A percentile compares a stretch with the other conserved stretches of the same genome.
These are phyloP conservation scores for Gadus macrocephalus DNA, from an alignment of 2,113 vertebrate species.

Conservation along the genomic window DNA sequence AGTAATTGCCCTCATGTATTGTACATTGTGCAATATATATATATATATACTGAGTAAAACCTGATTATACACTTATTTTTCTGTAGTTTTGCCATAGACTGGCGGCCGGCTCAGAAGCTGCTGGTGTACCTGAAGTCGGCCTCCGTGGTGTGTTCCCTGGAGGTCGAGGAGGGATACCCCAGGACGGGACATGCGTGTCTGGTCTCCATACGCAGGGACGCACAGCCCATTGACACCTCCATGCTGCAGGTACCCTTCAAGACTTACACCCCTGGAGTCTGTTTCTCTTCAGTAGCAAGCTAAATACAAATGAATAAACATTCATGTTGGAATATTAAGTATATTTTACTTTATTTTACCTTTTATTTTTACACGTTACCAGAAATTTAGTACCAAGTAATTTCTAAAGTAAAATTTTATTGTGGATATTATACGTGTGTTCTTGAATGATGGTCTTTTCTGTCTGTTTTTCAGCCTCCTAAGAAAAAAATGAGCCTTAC, in stretches of 20 bases:
- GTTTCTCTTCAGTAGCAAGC: no score
- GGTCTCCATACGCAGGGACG: slow-evolving; percentile 51
- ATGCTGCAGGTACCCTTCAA: slow-evolving; percentile 50
- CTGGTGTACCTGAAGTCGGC: slow-evolving; percentile 71
- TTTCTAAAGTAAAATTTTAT: not conserved
- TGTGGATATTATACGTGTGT: not conserved
- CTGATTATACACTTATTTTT: not conserved
- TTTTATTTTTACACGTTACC: not conserved
- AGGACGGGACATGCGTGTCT: slow-evolving; percentile 46
- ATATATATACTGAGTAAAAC: no score
- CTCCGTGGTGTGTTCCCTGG: slow-evolving; percentile 58
- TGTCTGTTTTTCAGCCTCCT: slow-evolving; percentile 49
- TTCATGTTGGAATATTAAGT: no score
- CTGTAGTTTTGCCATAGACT: slow-evolving; percentile 72
- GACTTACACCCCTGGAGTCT: no score
- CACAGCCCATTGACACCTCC: slow-evolving; percentile 34
- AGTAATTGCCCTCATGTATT: not conserved
- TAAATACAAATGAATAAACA: no score
- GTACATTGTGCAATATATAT: no score
- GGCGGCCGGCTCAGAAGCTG: slow-evolving; percentile 58
- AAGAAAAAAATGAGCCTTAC: slow-evolving; percentile 45
- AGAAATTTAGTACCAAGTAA: not conserved
- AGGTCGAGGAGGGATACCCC: slow-evolving; percentile 67
- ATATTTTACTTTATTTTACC: not conserved
- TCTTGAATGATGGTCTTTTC: not conserved